phyloP scores from a whole-genome alignment of 2,113 vertebrate species.

The Microcebus murinus region DNA sequence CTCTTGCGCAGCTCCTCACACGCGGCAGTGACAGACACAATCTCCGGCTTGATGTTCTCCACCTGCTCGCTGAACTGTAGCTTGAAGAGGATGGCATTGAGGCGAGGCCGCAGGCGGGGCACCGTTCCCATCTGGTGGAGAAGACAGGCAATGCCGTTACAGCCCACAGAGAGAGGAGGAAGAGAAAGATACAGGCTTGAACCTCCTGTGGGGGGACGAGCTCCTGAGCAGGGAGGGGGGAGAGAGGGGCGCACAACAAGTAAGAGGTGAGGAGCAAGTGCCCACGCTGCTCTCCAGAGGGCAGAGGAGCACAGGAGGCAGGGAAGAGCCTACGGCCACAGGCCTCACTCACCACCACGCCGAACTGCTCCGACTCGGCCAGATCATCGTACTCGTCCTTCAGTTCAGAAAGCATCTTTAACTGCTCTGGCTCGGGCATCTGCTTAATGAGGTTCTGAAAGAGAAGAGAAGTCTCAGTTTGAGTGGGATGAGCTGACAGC shows the following conservation, averaged over 20 bases:
- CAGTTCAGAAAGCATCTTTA: slow-evolving; percentile 87
- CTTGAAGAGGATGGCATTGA: slow-evolving; percentile 92
- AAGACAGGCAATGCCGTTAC: slow-evolving; percentile 5
- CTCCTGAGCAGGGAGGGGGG: neutral
- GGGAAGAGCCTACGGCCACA: neutral
- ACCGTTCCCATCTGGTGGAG: slow-evolving; percentile 90
- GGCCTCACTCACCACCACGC: slow-evolving; percentile 89
- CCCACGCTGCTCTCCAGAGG: neutral
- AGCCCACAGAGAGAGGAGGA: neutral
- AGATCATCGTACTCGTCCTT: slow-evolving; percentile 93
- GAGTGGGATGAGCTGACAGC: neutral
- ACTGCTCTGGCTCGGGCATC: slow-evolving; percentile 87
- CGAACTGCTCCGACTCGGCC: slow-evolving; percentile 92
- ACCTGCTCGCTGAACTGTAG: slow-evolving; percentile 94
- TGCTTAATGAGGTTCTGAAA: slow-evolving; percentile 91
- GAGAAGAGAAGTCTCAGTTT: neutral
- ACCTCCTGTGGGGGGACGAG: neutral
- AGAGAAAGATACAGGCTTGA: neutral
- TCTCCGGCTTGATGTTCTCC: slow-evolving; percentile 94
- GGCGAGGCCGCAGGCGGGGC: slow-evolving; percentile 88
- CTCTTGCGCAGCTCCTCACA: slow-evolving; percentile 93
- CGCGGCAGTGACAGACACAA: slow-evolving; percentile 94
- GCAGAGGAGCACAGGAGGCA: neutral
- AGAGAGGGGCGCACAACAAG: neutral
- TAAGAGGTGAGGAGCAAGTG: neutral